Percentiles rank a stretch among this genome's conserved stretches.
Evolutionary conservation across 2,113 vertebrate genomes (phyloP).

Genomic region (Vulpes ferrilata): DNA sequence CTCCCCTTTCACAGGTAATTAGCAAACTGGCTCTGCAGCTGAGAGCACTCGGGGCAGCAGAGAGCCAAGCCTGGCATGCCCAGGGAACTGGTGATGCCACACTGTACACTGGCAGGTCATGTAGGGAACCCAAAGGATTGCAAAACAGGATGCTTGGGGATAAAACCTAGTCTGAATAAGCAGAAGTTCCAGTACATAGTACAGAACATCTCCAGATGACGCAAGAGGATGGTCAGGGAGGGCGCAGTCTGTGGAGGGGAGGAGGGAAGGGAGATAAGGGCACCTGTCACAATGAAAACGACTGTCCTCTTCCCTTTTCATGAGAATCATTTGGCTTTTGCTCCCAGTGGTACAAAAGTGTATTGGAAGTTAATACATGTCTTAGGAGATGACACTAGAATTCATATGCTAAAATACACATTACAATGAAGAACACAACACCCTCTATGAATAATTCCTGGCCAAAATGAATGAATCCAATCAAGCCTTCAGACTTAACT

Average conservation of each 20-base stretch:
- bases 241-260: constrained; percentile 61
- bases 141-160: constrained; percentile 85
- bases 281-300: constrained; percentile 84
- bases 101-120: constrained; percentile 68
- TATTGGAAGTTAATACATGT: constrained; percentile 81
- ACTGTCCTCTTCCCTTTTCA: constrained; percentile 78
- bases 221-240: constrained; percentile 81
- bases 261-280: background rate
- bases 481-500: background rate
- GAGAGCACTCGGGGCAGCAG: constrained; percentile 6
- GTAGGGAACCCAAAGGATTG: constrained; percentile 79
- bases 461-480: background rate
- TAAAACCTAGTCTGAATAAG: constrained; percentile 82
- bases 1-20: background rate
- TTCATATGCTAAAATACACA: background rate
- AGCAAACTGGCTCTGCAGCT: background rate
- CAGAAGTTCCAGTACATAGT: constrained; percentile 76
- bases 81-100: constrained; percentile 76
- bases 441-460: background rate
- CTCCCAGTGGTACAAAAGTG: constrained; percentile 78
- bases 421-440: background rate
- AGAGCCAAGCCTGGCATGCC: constrained; percentile 68
- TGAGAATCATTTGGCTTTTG: constrained; percentile 85
- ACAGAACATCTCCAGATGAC: constrained; percentile 85
- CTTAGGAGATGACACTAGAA: background rate